Evolutionary conservation across 2,797 vertebrate genomes (phyloP), one percentile per base, ranked within the genome.

Genomic region (Leptatherina wallacei): DNA sequence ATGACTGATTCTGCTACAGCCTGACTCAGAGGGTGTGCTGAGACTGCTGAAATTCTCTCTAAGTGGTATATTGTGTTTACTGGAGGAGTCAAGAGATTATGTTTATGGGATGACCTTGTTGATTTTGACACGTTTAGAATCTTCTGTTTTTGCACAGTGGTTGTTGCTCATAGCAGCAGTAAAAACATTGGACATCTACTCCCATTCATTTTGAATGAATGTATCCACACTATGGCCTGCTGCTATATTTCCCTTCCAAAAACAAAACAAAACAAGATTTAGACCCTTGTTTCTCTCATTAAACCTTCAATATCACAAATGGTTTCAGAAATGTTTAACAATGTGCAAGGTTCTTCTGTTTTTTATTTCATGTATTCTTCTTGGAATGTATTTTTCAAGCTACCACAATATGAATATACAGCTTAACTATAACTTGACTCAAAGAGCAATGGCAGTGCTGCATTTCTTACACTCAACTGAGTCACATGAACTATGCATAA

Each of bases 31-130:
- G 67, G 72, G 81, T 3, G 66, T 72, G 61, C 57, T 57, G 72
- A 85, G 78, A 60, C 59, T 58, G 55, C 64, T 75, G 58, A 77
- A 81, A 81, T 35, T 10, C 14, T 75, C 73, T 80, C 61, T 83
- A 80, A 87, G 85, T 86, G 81, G 58, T 65, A 55, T 78, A 69
- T 79, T 78, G 86, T 89, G 90, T 88, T 91, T 83, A 80, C 63
- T 24, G 24, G 42, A 60, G 76, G 76, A 78, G 80, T 71, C 59
- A 44, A 77, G 75, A 78, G 55, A 77, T 89, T 77, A 71, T 32
- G n/a, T 78, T 83, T 77, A 73, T 40, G 12, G 65, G 63, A 85
- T 60, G 75, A 77, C 71, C 68, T 75, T 75, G 77, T 87, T 85
- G 82, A 83, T 80, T 88, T 66, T 80, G 65, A 87, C 80, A 75